phyloP scores from a whole-genome alignment of 2,888 invertebrate genomes.

The Limenitis camilla region DNA sequence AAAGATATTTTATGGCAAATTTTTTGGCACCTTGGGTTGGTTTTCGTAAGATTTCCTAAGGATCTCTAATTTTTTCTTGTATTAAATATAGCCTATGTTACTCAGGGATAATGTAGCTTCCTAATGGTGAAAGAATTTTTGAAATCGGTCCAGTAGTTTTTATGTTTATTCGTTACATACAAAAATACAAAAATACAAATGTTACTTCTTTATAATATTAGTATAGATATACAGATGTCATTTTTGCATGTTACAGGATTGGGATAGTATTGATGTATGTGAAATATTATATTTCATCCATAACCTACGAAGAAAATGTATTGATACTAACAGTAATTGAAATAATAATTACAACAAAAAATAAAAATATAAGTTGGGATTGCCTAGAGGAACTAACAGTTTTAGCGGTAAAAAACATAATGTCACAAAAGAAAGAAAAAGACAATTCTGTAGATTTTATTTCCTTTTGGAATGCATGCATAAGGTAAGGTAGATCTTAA shows the following conservation, averaged over 20 bases:
- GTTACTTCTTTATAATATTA: too few relatives aligned
- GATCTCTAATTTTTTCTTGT: too few relatives aligned
- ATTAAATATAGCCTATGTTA: too few relatives aligned
- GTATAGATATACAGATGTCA: neutral
- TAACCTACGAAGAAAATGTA: slow-evolving; percentile 39
- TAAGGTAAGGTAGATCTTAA: slow-evolving; percentile 45
- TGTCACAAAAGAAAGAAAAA: neutral
- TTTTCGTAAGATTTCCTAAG: too few relatives aligned
- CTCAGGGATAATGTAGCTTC: too few relatives aligned
- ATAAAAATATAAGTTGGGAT: slow-evolving; percentile 39
- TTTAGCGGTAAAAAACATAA: slow-evolving; percentile 30
- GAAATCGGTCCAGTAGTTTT: too few relatives aligned
- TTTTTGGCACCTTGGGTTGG: too few relatives aligned
- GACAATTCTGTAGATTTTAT: slow-evolving; percentile 12
- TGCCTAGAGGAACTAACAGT: slow-evolving; percentile 39
- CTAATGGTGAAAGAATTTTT: too few relatives aligned
- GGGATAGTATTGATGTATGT: slow-evolving; percentile 48
- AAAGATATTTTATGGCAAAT: too few relatives aligned
- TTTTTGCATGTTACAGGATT: slow-evolving; percentile 43
- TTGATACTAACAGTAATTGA: slow-evolving; percentile 42
- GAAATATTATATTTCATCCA: slow-evolving; percentile 35
- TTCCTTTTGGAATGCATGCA: slow-evolving; percentile 57
- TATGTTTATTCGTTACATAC: too few relatives aligned
- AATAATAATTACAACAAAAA: slow-evolving; percentile 35
- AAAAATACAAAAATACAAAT: too few relatives aligned